Base-by-base conservation (phyloP, 1,140 invertebrate genomes). In the Lasioglossum baleicum region DNA sequence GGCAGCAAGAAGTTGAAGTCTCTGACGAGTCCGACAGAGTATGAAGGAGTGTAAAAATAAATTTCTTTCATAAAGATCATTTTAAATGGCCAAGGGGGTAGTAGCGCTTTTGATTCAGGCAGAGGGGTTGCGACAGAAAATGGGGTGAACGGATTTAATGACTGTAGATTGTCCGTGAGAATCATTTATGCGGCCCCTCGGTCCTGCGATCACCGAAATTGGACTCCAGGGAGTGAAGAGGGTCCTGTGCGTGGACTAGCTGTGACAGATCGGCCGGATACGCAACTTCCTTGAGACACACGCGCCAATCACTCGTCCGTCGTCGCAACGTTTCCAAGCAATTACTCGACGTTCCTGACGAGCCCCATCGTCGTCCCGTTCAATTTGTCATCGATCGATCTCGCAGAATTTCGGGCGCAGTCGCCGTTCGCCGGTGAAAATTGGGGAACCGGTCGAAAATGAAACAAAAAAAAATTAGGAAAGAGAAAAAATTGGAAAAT, bases 351-450 rank as follows among this genome's bases (percentile, higher is more conserved):
- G 51, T 66, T 74, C 26, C 53, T 35, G 51, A 26, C 77, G 63
- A 44, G 40, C 63, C 42, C 51, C 51, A 58, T 74, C 70, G 63
- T 58, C 51, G 51, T 74, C 42, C 40, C 70, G 71, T 66, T 80
- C 71, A 67, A 80, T 74, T 70, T 72, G 77, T 60, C 70, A 74
- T 35, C 70, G 70, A 79, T 74, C 53, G 44, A 74, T 48, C 68
- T 42, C 22, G 17, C 40, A 26, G 53, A 48, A 48, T 48, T 60
- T 44, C 35, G 40, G 11, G 35, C 22, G 44, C 68, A 42, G 58
- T 42, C 26, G 48, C 42, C 31, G 6, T 0, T 22, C 2, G 22
- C 31, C 44, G 10, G 17, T 15, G 15, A 17, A 64, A n/a, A 40
- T 40, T 6, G 15, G 40, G 35, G 7, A 63, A 53, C 0, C 8